Evolutionary conservation across 2,113 vertebrate genomes (phyloP), one percentile per base, ranked within the genome.

Genomic region (Hippoglossus stenolepis): DNA sequence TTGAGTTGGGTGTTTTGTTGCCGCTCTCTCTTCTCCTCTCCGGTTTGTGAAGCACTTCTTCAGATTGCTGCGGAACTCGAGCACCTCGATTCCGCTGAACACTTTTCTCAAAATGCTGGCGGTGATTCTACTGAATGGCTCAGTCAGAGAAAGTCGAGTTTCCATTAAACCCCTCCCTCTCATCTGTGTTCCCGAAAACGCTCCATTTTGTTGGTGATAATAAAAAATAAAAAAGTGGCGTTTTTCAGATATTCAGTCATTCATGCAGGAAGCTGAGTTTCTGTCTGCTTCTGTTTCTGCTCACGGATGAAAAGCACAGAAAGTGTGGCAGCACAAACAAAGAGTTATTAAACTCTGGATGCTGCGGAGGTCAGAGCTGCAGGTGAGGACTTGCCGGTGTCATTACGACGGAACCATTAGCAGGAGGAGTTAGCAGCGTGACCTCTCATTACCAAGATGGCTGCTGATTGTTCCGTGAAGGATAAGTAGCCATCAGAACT

Each of bases 391-490:
- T 1, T 15, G 51, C 7, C 47, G 51, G 7, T 10, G 20, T 53
- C 51, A 53, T 53, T n/a, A 53, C 9, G 20, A n/a, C 2, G 14
- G 2, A n/a, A 1, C 51, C 18, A 53, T 49, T 49, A 49, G 47
- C 14, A 49, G 47, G 47, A 17, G 7, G 47, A 15, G 47, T 17
- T 4, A 47, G 49, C 60, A 24, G 69, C 69, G 0, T 49, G 56
- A 80, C 85, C 75, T 69, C 82, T 89, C 83, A 80, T 87, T 87
- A 87, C 77, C 72, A 79, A 82, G 80, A 77, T 67, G 75, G 89
- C 80, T 68, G 82, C 80, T 62, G 89, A 72, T 69, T 83, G 73
- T 85, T 85, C 86, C 75, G 59, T 89, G 80, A 89, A 84, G 87
- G 80, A 89, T 68, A 77, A 83, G 89, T 61, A 49, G 47, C 47